A percentile compares a stretch with the other conserved stretches of the same genome.
phyloP scores from a whole-genome alignment of 2,888 invertebrate species.

The Eupeodes latifasciatus region DNA sequence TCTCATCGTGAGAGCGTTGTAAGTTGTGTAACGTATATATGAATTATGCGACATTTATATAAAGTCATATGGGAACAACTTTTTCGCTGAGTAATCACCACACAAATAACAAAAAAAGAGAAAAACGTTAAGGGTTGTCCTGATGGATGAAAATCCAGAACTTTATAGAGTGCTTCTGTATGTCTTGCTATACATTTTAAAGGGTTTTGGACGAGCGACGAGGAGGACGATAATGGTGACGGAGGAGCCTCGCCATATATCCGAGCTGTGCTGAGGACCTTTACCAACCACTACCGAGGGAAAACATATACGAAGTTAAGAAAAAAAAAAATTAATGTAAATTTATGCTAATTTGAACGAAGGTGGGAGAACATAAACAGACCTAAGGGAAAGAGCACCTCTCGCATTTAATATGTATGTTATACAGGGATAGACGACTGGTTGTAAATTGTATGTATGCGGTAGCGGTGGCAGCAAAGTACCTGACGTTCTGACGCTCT shows the following conservation, averaged over 20 bases:
- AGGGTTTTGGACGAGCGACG: conserved; percentile 39
- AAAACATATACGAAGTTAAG: neutral
- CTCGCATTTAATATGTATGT: neutral
- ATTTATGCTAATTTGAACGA: conserved; percentile 74
- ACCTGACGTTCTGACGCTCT: conserved; percentile 25
- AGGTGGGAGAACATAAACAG: conserved; percentile 71
- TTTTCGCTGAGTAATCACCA: conserved; percentile 61
- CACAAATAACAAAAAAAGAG: conserved; percentile 35
- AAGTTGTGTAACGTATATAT: conserved; percentile 46
- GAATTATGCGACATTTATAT: conserved; percentile 70
- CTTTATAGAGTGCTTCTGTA: conserved; percentile 31
- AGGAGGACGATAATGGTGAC: no score
- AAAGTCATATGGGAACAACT: conserved; percentile 64
- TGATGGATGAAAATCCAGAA: conserved; percentile 8
- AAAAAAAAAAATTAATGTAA: conserved; percentile 39
- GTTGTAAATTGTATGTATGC: neutral
- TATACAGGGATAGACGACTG: conserved; percentile 3
- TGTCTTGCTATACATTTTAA: conserved; percentile 7
- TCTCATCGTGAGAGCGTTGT: no score
- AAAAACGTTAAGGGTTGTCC: conserved; percentile 25
- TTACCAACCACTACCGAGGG: neutral
- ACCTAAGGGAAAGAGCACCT: conserved; percentile 45
- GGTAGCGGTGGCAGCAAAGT: neutral
- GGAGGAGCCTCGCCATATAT: no score
- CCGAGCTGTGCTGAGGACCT: neutral